Conservation (phyloP, 2,888 invertebrate species). For the Drosophila nigricruria region DNA sequence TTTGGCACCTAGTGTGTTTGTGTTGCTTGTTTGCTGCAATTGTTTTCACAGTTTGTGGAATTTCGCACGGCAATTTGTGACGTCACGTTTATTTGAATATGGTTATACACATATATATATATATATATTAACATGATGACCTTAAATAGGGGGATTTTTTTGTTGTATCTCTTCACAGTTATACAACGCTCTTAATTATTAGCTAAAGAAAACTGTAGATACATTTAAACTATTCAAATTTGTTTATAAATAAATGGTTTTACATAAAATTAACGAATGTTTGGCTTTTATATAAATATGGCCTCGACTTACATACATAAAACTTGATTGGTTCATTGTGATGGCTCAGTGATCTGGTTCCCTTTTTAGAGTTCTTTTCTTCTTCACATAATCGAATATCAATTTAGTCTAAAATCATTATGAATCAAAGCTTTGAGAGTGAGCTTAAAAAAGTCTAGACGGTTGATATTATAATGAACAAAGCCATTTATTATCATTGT, state of each 20-base stretch:
- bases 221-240: neutral
- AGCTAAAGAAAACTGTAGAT: neutral
- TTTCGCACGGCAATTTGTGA: constrained; percentile 57
- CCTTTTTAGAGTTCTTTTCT: neutral
- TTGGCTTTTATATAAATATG: neutral
- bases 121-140: neutral
- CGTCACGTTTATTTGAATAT: constrained; percentile 14
- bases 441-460: too few species aligned
- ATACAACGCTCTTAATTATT: constrained; percentile 1
- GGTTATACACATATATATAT: neutral
- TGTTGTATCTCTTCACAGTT: neutral
- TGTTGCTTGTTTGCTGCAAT: constrained; percentile 14
- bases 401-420: too few species aligned
- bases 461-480: neutral
- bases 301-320: neutral
- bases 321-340: neutral
- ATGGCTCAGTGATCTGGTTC: neutral
- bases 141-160: neutral
- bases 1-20: constrained; percentile 55
- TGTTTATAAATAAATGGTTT: neutral
- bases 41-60: constrained; percentile 46
- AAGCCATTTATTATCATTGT: neutral
- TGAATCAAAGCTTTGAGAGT: too few species aligned
- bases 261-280: neutral
- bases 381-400: neutral